Evolutionary conservation across 1,140 invertebrate genomes (phyloP), one percentile per base, ranked within the genome.

Genomic region (Macrocentrus cingulum): DNA sequence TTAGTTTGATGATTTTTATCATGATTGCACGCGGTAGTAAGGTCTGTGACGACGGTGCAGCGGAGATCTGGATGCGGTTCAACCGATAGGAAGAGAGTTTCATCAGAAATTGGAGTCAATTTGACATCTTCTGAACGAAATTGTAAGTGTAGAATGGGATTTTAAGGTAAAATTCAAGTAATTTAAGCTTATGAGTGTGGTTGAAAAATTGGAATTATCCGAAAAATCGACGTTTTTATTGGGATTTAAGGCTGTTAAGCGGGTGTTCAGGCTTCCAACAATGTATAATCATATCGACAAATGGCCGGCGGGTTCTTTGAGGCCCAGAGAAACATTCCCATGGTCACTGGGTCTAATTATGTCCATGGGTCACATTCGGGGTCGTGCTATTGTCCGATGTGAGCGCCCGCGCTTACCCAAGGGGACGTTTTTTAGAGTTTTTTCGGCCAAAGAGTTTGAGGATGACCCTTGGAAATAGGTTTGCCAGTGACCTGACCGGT

Each of bases 271-370:
- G n/a, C n/a, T n/a, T n/a, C 46, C 32, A 49, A 49, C 36, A 29
- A 29, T 8, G 25, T 6, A 49, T 49, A 15, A 49, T 23, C 7
- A 23, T 49, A 29, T 49, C 46, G 36, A 22, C 46, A 34, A 34
- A 49, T 32, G 25, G 4, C 46, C 46, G 46, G 46, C 46, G 46
- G 46, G 16, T 18, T 32, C 2, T 22, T 2, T 46, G 13, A 44
- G 18, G n/a, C 6, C 44, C 18, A 22, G 20, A 22, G 20, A 19
- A 9, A 18, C 8, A 29, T 49, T 49, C 46, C 46, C 46, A 49
- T 49, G 46, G 46, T 49, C 46, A 49, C 23, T 49, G 25, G 11
- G 46, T 13, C 46, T 34, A 16, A 49, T 49, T 49, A 34, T 49
- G 29, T 49, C 22, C 45, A 25, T 48, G 45, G 45, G 45, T 25